Evolutionary conservation across 2,797 vertebrate genomes (phyloP).

Genomic region (Tragelaphus eurycerus): DNA sequence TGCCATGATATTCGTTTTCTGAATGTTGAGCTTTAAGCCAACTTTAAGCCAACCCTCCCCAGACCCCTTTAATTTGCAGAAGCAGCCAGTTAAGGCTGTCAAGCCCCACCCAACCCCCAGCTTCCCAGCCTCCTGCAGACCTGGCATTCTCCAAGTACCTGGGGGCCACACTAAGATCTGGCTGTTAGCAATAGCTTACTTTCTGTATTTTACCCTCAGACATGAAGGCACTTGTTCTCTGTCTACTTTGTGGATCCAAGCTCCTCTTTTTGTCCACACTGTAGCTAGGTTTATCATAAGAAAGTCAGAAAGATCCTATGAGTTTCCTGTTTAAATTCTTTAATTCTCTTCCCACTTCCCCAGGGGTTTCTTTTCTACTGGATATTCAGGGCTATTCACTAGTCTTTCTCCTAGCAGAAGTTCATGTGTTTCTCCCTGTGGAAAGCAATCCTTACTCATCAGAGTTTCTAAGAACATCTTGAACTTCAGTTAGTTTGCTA

Average conservation of each 20-base stretch:
- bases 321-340: background rate
- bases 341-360: background rate
- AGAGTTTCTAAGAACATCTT: background rate
- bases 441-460: too few species aligned
- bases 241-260: background rate
- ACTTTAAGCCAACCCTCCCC: too few species aligned
- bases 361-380: background rate
- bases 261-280: background rate
- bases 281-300: background rate
- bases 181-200: rapidly evolving
- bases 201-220: background rate
- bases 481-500: background rate
- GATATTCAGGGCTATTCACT: background rate
- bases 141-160: too few species aligned
- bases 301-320: background rate
- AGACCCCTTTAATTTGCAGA: background rate
- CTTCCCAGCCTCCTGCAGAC: rapidly evolving
- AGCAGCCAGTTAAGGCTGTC: rapidly evolving
- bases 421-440: rapidly evolving
- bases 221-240: rapidly evolving
- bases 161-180: rapidly evolving
- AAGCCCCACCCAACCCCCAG: background rate
- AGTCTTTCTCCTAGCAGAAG: background rate
- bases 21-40: too few species aligned
- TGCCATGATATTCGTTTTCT: too few species aligned